phyloP scores from a whole-genome alignment of 2,888 invertebrate genomes.

The Bimastos eiseni region DNA sequence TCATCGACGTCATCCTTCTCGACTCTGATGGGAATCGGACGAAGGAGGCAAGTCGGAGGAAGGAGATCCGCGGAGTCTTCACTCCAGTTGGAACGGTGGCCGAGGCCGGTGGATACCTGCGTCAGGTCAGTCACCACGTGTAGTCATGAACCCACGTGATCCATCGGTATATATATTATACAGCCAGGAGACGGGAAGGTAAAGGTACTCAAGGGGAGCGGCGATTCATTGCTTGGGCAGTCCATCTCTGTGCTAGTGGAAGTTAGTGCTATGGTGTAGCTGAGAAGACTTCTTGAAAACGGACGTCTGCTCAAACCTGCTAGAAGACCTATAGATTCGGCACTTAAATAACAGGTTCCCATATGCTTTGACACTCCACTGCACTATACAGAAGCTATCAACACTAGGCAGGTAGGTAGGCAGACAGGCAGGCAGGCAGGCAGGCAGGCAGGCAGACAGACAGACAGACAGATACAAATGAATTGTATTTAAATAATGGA shows the following conservation, averaged over 20 bases:
- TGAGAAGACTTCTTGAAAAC: neutral
- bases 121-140: neutral
- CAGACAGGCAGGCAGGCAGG: neutral
- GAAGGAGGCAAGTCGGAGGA: neutral
- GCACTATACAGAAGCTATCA: too few relatives aligned
- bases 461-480: too few relatives aligned
- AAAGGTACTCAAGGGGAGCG: too few relatives aligned
- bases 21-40: neutral
- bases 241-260: neutral
- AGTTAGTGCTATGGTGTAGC: neutral
- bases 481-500: neutral
- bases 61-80: neutral
- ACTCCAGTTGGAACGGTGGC: constrained; percentile 20
- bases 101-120: constrained; percentile 16
- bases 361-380: neutral
- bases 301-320: neutral
- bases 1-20: neutral
- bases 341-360: neutral
- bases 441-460: too few relatives aligned
- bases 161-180: neutral
- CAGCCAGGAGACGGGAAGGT: neutral
- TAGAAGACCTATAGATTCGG: neutral
- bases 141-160: neutral
- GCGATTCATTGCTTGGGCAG: neutral
- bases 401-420: neutral